Evolutionary conservation across 1,140 invertebrate species (phyloP).

Genomic region (Phymorhynchus buccinoides): DNA sequence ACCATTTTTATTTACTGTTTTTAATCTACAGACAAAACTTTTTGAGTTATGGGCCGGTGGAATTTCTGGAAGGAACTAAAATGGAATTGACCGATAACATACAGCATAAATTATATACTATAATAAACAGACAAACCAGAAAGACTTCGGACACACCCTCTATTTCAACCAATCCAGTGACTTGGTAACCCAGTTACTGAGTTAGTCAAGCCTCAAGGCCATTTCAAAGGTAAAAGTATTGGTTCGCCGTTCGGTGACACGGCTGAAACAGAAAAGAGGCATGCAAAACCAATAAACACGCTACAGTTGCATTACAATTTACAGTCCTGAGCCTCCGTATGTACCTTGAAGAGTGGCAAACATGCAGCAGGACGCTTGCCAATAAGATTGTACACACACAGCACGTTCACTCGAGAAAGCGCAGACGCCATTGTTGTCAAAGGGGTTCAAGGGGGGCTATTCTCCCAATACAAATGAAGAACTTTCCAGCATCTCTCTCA

Average conservation of each 20-base stretch:
- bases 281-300: too few species aligned
- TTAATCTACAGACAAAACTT: too few species aligned
- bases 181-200: not conserved
- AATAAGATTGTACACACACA: not conserved
- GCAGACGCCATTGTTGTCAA: constrained; percentile 32
- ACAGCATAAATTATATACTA: too few species aligned
- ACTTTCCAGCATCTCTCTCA: not conserved
- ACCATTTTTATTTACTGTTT: not conserved
- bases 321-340: not conserved
- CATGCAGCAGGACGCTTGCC: not conserved
- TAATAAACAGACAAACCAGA: too few species aligned
- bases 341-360: constrained; percentile 26
- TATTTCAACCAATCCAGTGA: not conserved
- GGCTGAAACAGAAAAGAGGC: not conserved
- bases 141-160: not conserved
- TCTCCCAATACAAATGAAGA: not conserved
- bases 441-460: not conserved
- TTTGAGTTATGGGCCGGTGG: too few species aligned
- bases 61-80: too few species aligned
- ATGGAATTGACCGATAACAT: too few species aligned
- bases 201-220: not conserved
- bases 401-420: not conserved
- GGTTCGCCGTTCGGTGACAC: not conserved
- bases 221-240: not conserved
- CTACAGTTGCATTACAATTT: not conserved